Conservation (phyloP, 2,888 invertebrate species). For the Leptinotarsa rubiginosa region DNA sequence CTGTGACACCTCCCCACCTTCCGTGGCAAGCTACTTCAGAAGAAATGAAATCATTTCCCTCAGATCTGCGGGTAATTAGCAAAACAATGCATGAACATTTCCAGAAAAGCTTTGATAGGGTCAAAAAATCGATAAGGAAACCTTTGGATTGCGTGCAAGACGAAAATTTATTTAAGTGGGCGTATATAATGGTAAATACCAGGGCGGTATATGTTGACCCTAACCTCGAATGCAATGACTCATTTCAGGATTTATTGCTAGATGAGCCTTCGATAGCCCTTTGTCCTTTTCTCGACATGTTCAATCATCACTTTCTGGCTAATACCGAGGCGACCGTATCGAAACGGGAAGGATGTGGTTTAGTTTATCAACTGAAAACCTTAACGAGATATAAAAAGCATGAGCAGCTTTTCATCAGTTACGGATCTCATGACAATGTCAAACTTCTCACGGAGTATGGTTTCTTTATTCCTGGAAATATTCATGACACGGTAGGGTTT, state of each 20-base stretch:
- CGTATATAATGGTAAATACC: conserved; percentile 87
- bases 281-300: conserved; percentile 90
- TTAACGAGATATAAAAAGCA: conserved; percentile 70
- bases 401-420: conserved; percentile 88
- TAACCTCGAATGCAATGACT: conserved; percentile 61
- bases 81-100: conserved; percentile 69
- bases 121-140: conserved; percentile 66
- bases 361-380: conserved; percentile 70
- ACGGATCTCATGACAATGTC: conserved; percentile 84
- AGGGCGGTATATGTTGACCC: conserved; percentile 82
- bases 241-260: conserved; percentile 60
- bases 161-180: conserved; percentile 77
- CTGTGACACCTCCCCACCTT: conserved; percentile 72
- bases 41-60: conserved; percentile 71
- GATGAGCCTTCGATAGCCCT: conserved; percentile 79
- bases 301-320: conserved; percentile 82
- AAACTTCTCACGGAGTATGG: conserved; percentile 90
- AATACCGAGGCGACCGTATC: conserved; percentile 67
- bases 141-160: conserved; percentile 68
- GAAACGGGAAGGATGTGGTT: conserved; percentile 55
- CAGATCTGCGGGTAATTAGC: conserved; percentile 69
- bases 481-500: conserved; percentile 49
- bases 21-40: conserved; percentile 76
- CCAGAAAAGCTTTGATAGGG: conserved; percentile 62
- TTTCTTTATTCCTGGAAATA: conserved; percentile 70